phyloP scores from a whole-genome alignment of 2,113 vertebrate species.

The Girardinichthys multiradiatus region DNA sequence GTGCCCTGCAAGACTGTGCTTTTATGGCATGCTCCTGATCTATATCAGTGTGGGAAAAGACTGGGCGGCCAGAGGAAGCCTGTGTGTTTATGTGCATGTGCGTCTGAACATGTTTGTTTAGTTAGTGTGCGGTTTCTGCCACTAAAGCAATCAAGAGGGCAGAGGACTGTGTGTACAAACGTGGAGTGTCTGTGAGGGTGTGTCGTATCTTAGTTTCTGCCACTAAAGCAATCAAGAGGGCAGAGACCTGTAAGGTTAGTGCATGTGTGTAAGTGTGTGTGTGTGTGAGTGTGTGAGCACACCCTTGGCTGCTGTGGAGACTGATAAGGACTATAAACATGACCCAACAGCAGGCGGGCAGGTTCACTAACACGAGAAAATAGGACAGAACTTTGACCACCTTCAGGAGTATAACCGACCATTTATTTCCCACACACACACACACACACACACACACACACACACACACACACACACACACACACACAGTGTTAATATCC shows the following conservation, averaged over 20 bases:
- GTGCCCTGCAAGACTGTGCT: conserved; percentile 68
- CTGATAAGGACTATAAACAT: conserved; percentile 79
- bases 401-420: conserved; percentile 63
- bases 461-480: conserved; percentile 9
- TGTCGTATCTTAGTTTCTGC: conserved; percentile 43
- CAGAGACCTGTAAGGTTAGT: conserved; percentile 59
- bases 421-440: conserved; percentile 50
- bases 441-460: not conserved
- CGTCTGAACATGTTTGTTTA: conserved; percentile 57
- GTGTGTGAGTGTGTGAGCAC: conserved; percentile 32
- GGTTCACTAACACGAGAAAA: conserved; percentile 58
- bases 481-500: conserved; percentile 21
- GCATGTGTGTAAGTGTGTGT: conserved; percentile 29
- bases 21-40: conserved; percentile 79
- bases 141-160: conserved; percentile 75
- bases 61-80: conserved; percentile 54
- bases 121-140: conserved; percentile 59
- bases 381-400: conserved; percentile 75
- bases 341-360: conserved; percentile 72
- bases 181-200: conserved; percentile 43
- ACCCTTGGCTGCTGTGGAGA: conserved; percentile 54
- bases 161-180: conserved; percentile 44
- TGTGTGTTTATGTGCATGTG: conserved; percentile 28
- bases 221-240: conserved; percentile 66
- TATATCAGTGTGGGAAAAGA: conserved; percentile 82